phyloP scores from a whole-genome alignment of 2,113 vertebrate species.

The Phyllostomus discolor region DNA sequence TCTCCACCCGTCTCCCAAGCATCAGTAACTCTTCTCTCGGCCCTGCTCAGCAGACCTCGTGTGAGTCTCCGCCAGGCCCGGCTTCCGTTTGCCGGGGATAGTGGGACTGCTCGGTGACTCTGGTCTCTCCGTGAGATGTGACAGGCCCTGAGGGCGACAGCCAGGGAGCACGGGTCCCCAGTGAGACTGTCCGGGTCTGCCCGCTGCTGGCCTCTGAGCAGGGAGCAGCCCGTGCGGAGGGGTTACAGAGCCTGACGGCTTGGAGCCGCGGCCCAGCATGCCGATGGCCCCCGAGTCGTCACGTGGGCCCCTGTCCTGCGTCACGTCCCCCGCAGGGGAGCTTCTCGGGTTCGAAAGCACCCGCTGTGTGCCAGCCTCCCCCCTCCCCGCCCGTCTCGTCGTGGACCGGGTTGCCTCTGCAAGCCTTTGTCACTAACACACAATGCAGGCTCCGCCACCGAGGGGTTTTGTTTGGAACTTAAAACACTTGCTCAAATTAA shows the following conservation, averaged over 20 bases:
- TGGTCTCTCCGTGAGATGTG: not conserved
- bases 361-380: not conserved
- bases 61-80: not conserved
- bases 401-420: fast-evolving
- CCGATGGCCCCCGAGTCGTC: not conserved
- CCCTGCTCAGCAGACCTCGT: not conserved
- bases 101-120: not conserved
- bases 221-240: not conserved
- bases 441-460: not conserved
- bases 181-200: not conserved
- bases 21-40: not conserved
- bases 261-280: not conserved
- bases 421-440: conserved; percentile 5
- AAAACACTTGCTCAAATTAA: conserved; percentile 87
- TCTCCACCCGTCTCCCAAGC: not conserved
- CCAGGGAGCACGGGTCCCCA: no score
- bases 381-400: fast-evolving
- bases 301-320: fast-evolving
- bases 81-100: not conserved
- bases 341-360: not conserved
- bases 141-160: not conserved
- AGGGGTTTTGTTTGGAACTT: conserved; percentile 75
- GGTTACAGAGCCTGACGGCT: not conserved
- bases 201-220: not conserved
- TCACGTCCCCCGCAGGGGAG: no score